phyloP scores from a whole-genome alignment of 2,888 invertebrate species.

The Linyphia triangularis region DNA sequence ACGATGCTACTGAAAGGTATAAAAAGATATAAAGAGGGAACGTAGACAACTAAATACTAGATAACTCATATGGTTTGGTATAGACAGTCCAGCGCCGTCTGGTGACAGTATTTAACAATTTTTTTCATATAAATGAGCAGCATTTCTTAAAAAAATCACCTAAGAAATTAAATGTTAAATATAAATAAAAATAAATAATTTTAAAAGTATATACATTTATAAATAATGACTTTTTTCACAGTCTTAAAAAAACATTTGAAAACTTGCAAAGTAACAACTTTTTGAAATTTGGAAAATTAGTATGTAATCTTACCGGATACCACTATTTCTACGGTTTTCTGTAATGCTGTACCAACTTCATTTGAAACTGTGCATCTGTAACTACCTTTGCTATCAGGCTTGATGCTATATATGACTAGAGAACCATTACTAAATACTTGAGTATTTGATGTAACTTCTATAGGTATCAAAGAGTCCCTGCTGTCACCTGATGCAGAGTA shows the following conservation, averaged over 20 bases:
- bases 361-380: conserved; percentile 50
- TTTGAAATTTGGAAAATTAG: no score
- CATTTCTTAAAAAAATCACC: not conserved
- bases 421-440: conserved; percentile 63
- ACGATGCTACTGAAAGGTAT: no score
- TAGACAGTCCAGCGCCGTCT: conserved; percentile 37
- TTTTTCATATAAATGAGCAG: not conserved
- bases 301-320: conserved; percentile 68
- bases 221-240: no score
- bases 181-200: no score
- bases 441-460: conserved; percentile 2
- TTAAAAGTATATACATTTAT: no score
- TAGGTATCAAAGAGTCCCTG: not conserved
- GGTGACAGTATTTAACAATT: conserved; percentile 6
- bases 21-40: not conserved
- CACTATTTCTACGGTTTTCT: conserved; percentile 37
- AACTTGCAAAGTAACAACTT: no score
- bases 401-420: conserved; percentile 38
- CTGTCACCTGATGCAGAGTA: not conserved
- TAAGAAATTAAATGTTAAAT: no score
- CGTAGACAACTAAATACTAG: conserved; percentile 3
- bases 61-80: not conserved
- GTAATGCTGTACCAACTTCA: conserved; percentile 23
- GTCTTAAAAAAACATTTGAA: no score
- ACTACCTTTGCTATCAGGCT: conserved; percentile 15